A percentile compares a stretch with the other conserved stretches of the same genome.
Evolutionary conservation across 2,113 vertebrate species (phyloP).

Genomic region (Spheniscus mendiculus): DNA sequence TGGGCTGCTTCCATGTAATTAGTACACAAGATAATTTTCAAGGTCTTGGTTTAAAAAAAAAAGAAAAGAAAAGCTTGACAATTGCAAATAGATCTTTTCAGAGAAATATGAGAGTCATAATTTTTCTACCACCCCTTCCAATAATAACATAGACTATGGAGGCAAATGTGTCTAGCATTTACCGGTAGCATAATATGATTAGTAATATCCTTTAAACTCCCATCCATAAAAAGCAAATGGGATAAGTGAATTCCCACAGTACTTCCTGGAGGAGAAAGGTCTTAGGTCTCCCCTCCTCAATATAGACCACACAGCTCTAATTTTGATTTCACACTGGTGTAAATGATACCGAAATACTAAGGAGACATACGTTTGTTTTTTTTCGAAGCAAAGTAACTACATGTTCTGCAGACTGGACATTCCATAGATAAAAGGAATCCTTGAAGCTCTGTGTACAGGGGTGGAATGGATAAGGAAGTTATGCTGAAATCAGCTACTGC

Average conservation of each 20-base stretch:
- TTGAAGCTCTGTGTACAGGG: too few species aligned
- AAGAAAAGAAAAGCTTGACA: background rate
- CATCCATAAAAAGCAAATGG: background rate
- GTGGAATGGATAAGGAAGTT: too few species aligned
- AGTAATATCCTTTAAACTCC: background rate
- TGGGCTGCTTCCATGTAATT: conserved; percentile 49
- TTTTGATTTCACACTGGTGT: background rate
- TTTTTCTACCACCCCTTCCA: background rate
- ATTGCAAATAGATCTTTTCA: background rate
- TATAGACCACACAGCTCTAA: background rate
- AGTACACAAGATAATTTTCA: conserved; percentile 10
- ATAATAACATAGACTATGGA: background rate
- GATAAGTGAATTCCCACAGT: background rate
- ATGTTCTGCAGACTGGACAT: too few species aligned
- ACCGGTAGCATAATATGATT: background rate
- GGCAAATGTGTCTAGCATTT: background rate
- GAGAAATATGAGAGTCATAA: background rate
- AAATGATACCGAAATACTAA: too few species aligned
- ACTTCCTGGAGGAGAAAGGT: background rate
- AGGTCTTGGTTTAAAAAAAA: background rate
- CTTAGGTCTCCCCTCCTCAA: background rate
- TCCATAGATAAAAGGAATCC: too few species aligned
- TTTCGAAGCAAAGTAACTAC: too few species aligned
- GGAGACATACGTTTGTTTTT: too few species aligned
- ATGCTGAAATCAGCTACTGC: too few species aligned